Evolutionary conservation across 2,113 vertebrate genomes (phyloP).

Genomic region (Eira barbara): DNA sequence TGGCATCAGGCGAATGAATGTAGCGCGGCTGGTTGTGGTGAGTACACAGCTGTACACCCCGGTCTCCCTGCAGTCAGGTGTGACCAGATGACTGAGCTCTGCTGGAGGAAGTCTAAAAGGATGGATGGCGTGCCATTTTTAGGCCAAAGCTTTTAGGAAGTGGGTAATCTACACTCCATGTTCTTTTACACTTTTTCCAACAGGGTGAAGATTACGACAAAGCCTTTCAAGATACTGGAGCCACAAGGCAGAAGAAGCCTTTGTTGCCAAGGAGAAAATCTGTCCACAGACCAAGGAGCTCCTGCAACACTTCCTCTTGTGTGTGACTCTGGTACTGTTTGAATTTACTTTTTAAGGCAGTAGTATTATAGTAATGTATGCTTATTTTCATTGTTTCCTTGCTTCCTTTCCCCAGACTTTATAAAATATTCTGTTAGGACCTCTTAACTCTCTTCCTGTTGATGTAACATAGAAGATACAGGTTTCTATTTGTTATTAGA

Average conservation of each 20-base stretch:
- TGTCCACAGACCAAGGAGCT: not conserved
- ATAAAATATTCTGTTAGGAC: not conserved
- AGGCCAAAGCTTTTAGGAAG: not conserved
- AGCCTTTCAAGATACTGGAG: not conserved
- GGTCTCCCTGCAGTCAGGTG: not conserved
- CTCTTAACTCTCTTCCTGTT: not conserved
- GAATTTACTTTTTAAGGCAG: not conserved
- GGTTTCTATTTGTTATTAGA: not conserved
- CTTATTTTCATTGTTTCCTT: not conserved
- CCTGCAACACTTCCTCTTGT: not conserved
- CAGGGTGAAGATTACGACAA: not conserved
- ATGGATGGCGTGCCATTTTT: not conserved
- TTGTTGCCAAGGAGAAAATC: not conserved
- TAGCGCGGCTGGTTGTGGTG: not conserved
- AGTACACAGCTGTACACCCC: rapidly evolving
- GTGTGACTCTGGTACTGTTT: not conserved
- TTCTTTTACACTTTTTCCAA: not conserved
- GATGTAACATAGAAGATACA: not conserved
- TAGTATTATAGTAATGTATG: not conserved
- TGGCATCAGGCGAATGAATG: not conserved
- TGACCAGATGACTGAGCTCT: not conserved
- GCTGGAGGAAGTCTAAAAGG: not conserved
- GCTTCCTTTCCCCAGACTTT: not conserved
- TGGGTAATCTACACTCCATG: not conserved
- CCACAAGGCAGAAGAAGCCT: not conserved